phyloP scores from a whole-genome alignment of 2,888 invertebrate genomes.

The Lamellibrachia columna region DNA sequence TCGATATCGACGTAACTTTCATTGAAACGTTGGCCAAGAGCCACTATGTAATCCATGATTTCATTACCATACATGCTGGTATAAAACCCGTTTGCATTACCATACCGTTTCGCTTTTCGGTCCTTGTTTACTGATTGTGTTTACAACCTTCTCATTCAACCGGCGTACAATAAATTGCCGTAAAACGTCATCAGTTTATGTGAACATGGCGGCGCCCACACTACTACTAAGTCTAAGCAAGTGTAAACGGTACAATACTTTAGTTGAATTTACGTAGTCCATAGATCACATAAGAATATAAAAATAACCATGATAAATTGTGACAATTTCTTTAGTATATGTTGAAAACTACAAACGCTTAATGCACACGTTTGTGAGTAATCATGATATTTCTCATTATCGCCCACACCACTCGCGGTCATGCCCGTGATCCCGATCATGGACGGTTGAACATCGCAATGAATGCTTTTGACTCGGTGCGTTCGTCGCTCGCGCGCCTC shows the following conservation, averaged over 20 bases:
- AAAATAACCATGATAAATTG: neutral
- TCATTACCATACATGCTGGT: neutral
- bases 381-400: neutral
- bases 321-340: neutral
- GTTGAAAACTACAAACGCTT: neutral
- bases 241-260: neutral
- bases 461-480: neutral
- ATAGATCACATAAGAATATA: neutral
- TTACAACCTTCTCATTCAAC: neutral
- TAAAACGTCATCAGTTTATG: neutral
- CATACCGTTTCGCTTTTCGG: neutral
- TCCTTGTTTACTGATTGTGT: neutral
- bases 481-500: no score
- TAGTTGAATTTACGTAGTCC: neutral
- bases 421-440: neutral
- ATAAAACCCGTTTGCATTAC: neutral
- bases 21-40: neutral
- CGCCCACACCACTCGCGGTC: neutral
- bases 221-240: neutral
- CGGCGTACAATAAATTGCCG: neutral
- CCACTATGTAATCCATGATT: neutral
- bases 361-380: neutral
- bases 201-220: conserved; percentile 16
- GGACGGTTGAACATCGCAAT: neutral
- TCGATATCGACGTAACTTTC: neutral